Conservation (phyloP, 2,797 vertebrate species). For the Amblyraja radiata region DNA sequence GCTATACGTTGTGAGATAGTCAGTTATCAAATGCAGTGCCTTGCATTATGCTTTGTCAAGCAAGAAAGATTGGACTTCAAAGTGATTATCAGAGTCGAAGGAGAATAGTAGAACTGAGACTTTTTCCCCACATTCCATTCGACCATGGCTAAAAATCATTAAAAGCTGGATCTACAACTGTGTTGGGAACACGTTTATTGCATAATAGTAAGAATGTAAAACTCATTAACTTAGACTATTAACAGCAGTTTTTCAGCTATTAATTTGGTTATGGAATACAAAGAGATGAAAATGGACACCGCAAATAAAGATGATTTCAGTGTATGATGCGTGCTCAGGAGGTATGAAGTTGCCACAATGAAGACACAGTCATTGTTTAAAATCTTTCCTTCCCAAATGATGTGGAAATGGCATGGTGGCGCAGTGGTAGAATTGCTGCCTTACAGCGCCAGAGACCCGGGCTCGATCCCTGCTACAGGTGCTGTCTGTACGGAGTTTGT, state of each 20-base stretch:
- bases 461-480: no score
- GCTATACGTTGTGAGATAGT: not conserved
- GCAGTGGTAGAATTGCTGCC: no score
- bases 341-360: not conserved
- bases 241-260: not conserved
- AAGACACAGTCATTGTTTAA: constrained; percentile 43
- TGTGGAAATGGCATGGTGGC: constrained; percentile 44
- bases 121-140: not conserved
- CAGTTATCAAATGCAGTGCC: not conserved
- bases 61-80: no score
- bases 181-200: not conserved
- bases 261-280: not conserved
- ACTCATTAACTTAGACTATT: not conserved
- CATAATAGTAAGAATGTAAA: not conserved
- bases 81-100: no score
- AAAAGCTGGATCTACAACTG: not conserved
- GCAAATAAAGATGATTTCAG: not conserved
- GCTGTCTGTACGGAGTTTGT: no score
- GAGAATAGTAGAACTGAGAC: not conserved
- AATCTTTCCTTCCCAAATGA: constrained; percentile 45
- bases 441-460: no score
- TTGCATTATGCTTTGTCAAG: not conserved
- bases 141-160: not conserved
- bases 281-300: not conserved
- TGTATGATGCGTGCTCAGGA: not conserved